phyloP scores from a whole-genome alignment of 2,797 vertebrate genomes.

The Urocyon cinereoargenteus region DNA sequence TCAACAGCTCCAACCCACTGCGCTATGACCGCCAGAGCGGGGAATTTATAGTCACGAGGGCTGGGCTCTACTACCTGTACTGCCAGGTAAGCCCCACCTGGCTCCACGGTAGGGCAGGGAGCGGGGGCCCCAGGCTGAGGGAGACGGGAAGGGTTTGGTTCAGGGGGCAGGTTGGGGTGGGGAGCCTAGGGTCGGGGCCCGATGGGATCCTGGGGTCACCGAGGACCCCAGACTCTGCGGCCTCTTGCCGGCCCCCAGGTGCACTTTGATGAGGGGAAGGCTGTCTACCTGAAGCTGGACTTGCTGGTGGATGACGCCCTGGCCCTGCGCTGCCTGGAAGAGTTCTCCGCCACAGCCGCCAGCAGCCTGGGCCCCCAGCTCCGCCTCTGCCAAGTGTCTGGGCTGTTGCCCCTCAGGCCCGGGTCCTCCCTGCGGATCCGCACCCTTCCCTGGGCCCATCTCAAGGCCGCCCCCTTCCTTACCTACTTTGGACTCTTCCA shows the following conservation, averaged over 20 bases:
- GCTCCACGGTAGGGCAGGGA: neutral
- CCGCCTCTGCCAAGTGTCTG: conserved; percentile 94
- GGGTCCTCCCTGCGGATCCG: conserved; percentile 89
- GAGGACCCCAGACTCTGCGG: neutral
- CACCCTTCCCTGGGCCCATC: conserved; percentile 82
- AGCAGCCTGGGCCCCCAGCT: conserved; percentile 90
- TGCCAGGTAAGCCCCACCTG: conserved; percentile 91
- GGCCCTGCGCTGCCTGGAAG: conserved; percentile 93
- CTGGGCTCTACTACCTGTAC: conserved; percentile 95
- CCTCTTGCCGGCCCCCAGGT: conserved; percentile 86
- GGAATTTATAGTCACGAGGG: conserved; percentile 91
- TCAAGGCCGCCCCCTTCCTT: conserved; percentile 84
- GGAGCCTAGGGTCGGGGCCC: neutral
- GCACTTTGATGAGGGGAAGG: conserved; percentile 94
- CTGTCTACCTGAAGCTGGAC: conserved; percentile 95
- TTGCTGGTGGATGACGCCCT: conserved; percentile 88
- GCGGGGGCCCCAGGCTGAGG: neutral
- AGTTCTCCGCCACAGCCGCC: conserved; percentile 93
- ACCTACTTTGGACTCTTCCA: conserved; percentile 96
- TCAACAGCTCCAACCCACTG: conserved; percentile 94
- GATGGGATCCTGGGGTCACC: neutral
- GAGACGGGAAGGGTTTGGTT: too few species aligned
- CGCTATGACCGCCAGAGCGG: conserved; percentile 91
- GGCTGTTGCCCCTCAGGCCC: conserved; percentile 91
- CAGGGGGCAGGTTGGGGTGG: neutral